phyloP scores from a whole-genome alignment of 2,797 vertebrate species.

The Vireo griseus region DNA sequence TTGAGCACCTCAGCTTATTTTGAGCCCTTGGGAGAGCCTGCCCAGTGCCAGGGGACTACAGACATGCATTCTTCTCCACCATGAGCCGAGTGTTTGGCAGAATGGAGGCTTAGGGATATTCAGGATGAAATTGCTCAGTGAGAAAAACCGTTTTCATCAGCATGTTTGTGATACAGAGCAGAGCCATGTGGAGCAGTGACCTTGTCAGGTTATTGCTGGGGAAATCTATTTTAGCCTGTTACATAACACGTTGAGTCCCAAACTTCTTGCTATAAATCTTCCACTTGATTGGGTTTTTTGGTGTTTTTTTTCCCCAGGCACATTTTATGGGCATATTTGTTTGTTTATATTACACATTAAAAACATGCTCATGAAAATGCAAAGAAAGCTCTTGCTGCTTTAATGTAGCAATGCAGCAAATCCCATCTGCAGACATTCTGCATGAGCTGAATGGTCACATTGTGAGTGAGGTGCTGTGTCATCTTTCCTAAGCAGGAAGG shows the following conservation, averaged over 20 bases:
- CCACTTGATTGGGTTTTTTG: not conserved
- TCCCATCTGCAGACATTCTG: not conserved
- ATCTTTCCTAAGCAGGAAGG: not conserved
- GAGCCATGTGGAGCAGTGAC: not conserved
- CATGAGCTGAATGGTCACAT: not conserved
- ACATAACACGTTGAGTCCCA: not conserved
- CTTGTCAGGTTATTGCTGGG: not conserved
- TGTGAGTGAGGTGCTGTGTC: not conserved
- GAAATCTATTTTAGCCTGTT: not conserved
- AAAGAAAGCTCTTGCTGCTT: not conserved
- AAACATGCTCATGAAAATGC: not conserved
- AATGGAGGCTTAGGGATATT: not conserved
- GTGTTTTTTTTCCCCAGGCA: accelerated
- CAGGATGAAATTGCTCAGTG: not conserved
- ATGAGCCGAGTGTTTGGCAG: not conserved
- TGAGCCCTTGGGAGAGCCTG: not conserved
- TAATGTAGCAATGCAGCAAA: not conserved
- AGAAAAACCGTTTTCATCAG: not conserved
- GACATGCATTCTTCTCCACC: not conserved
- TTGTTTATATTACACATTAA: not conserved
- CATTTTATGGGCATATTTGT: not conserved
- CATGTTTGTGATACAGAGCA: not conserved
- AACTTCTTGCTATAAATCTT: not conserved
- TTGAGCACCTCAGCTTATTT: not conserved
- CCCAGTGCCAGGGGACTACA: no score